Conservation (phyloP, 1,140 invertebrate species). For the Oppia nitens region DNA sequence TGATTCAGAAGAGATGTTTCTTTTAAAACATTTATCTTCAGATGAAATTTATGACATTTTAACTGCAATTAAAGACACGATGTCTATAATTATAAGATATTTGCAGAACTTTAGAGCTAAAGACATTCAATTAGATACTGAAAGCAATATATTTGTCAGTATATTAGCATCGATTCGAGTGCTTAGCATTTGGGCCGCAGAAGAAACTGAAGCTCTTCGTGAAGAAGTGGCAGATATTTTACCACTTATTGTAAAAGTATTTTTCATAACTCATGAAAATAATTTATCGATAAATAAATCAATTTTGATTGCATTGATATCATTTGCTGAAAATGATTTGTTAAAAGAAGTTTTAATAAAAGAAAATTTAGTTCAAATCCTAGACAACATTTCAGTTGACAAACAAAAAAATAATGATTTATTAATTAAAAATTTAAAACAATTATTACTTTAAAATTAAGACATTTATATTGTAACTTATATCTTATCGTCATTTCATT, state of each 20-base stretch:
- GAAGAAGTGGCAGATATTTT: not conserved
- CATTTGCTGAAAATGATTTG: not conserved
- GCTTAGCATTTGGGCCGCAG: not conserved
- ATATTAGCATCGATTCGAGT: not conserved
- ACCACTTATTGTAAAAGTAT: not conserved
- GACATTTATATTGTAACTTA: too few species aligned
- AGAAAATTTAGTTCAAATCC: not conserved
- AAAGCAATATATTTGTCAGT: not conserved
- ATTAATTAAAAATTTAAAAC: not conserved
- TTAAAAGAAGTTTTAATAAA: not conserved
- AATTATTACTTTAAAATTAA: not conserved
- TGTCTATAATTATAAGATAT: not conserved
- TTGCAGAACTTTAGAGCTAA: not conserved
- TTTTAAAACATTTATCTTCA: not conserved
- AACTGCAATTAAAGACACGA: not conserved
- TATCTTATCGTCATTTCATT: too few species aligned
- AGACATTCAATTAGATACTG: not conserved
- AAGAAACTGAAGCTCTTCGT: not conserved
- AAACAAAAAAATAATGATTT: not conserved
- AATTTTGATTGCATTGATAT: not conserved
- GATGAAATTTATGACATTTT: not conserved
- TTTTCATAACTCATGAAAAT: not conserved
- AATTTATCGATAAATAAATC: not conserved
- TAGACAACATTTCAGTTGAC: not conserved
- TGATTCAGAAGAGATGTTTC: not conserved